Evolutionary conservation across 2,113 vertebrate species (phyloP).

Genomic region (Malurus cyaneus): DNA sequence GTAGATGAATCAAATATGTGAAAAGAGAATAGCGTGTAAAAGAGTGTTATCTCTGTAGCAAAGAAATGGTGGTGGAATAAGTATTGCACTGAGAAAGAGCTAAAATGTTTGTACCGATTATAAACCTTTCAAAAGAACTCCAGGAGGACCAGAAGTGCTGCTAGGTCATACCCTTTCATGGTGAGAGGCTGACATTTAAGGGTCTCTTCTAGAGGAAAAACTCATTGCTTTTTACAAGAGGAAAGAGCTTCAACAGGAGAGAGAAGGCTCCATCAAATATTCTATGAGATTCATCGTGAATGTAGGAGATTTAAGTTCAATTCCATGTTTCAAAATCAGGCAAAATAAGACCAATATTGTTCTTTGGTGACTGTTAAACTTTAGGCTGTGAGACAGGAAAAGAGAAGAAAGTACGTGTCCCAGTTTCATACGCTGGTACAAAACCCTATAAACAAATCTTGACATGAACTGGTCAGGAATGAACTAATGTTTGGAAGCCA

Average conservation of each 20-base stretch:
- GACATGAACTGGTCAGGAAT: not conserved
- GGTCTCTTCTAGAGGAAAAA: not conserved
- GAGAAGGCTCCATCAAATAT: not conserved
- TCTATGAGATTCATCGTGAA: not conserved
- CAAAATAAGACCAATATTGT: not conserved
- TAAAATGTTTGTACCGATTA: not conserved
- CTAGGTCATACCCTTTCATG: not conserved
- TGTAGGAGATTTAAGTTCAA: not conserved
- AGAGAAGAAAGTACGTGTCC: not conserved
- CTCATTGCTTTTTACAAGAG: not conserved
- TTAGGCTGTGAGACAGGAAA: not conserved
- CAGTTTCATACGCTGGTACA: not conserved
- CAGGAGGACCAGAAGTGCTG: not conserved
- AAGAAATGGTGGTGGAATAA: not conserved
- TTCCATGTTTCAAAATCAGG: not conserved
- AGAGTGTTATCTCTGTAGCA: not conserved
- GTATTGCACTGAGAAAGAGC: not conserved
- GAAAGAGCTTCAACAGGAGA: not conserved
- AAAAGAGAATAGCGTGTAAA: not conserved
- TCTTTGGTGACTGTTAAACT: not conserved
- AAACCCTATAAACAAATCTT: not conserved
- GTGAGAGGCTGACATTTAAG: not conserved
- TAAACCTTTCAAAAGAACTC: not conserved
- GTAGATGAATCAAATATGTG: not conserved
- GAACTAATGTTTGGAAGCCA: not conserved